These are phyloP conservation scores for Bellardia pandia DNA, from an alignment of 2,888 invertebrate species.

Conservation along the genomic window DNA sequence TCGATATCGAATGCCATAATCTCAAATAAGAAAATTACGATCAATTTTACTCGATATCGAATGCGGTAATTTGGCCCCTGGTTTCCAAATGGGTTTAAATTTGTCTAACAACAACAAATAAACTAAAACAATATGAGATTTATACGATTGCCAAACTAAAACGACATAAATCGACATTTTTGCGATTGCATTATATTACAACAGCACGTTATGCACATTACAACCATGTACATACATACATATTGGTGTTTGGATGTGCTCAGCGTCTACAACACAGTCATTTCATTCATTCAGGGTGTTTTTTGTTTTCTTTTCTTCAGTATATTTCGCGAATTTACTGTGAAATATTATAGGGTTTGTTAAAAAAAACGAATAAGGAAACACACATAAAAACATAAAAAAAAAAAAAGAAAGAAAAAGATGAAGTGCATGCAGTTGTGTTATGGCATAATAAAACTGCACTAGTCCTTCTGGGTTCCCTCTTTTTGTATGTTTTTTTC, in stretches of 20 bases:
- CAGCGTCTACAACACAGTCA: constrained; percentile 40
- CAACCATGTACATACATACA: constrained; percentile 14
- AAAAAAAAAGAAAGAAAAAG: background rate
- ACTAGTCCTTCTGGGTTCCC: constrained; percentile 55
- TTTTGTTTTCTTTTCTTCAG: constrained; percentile 11
- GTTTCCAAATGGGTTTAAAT: constrained; percentile 6
- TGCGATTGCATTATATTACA: constrained; percentile 61
- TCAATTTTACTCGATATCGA: too few relatives aligned
- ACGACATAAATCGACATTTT: constrained; percentile 68
- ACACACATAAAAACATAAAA: background rate
- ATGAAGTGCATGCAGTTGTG: constrained; percentile 59
- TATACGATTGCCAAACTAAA: constrained; percentile 66
- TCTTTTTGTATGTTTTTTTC: constrained; percentile 34
- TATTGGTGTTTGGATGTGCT: constrained; percentile 33
- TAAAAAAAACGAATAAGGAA: constrained; percentile 36
- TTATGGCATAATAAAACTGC: constrained; percentile 62
- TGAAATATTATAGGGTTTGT: constrained; percentile 58
- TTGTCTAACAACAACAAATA: background rate
- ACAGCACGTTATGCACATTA: constrained; percentile 39
- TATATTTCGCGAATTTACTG: constrained; percentile 68
- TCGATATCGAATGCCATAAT: too few relatives aligned
- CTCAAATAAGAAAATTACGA: too few relatives aligned
- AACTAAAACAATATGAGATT: constrained; percentile 47
- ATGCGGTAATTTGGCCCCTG: too few relatives aligned
- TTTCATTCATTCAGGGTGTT: constrained; percentile 39